These are phyloP conservation scores for Tetramorium alpestre DNA, from an alignment of 1,140 invertebrate species.

Conservation along the genomic window DNA sequence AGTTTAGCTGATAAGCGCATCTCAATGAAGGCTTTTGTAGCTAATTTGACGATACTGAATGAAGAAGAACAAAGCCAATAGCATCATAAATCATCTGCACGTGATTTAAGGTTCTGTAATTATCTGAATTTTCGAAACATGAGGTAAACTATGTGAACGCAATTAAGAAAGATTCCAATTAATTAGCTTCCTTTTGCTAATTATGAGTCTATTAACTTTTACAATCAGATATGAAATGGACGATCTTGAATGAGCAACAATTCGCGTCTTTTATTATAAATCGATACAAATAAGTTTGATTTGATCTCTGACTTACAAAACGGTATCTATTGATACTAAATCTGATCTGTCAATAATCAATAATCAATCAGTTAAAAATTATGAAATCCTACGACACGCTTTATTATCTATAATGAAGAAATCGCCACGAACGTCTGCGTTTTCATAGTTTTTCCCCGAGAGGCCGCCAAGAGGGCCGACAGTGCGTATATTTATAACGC, in stretches of 20 bases:
- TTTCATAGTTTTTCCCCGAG: not conserved
- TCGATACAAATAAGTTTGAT: not conserved
- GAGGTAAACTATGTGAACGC: not conserved
- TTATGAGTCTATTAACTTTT: not conserved
- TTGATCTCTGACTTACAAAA: not conserved
- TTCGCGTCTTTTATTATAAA: not conserved
- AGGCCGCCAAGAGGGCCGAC: not conserved
- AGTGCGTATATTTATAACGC: constrained; percentile 32
- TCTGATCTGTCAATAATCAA: not conserved
- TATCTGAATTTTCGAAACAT: constrained; percentile 13
- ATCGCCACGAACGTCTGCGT: not conserved
- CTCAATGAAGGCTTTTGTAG: not conserved
- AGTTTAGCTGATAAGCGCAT: constrained; percentile 8
- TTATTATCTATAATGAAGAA: not conserved
- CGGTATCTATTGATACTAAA: not conserved
- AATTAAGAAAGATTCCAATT: constrained; percentile 1
- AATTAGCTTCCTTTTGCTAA: not conserved
- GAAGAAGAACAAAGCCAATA: constrained; percentile 8
- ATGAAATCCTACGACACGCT: not conserved
- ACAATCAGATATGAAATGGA: not conserved
- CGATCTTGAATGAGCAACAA: not conserved
- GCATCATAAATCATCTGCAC: not conserved
- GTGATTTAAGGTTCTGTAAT: not conserved
- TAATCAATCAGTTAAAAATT: not conserved
- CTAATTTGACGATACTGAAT: constrained; percentile 26